These are phyloP conservation scores for Tetragonula carbonaria DNA, from an alignment of 2,888 invertebrate species.

Conservation along the genomic window DNA sequence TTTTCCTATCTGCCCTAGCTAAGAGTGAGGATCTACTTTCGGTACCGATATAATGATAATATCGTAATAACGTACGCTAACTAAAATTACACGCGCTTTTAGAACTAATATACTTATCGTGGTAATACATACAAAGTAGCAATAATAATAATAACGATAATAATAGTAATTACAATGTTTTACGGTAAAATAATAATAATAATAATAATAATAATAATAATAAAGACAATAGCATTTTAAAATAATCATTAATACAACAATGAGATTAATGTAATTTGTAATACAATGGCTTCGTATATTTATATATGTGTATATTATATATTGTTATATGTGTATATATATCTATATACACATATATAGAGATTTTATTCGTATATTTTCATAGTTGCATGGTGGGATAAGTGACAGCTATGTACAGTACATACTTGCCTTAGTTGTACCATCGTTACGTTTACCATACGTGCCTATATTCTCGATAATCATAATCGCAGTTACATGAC, in stretches of 20 bases:
- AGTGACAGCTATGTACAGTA: constrained; percentile 83
- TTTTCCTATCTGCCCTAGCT: constrained; percentile 70
- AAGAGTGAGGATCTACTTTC: constrained; percentile 82
- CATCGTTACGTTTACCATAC: constrained; percentile 76
- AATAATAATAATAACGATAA: constrained; percentile 58
- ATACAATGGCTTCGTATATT: constrained; percentile 76
- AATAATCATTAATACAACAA: constrained; percentile 81
- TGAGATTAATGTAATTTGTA: constrained; percentile 79
- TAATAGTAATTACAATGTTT: constrained; percentile 66
- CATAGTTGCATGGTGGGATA: constrained; percentile 75
- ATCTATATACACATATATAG: constrained; percentile 65
- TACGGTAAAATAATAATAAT: constrained; percentile 62
- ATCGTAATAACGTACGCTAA: constrained; percentile 70
- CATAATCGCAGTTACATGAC: constrained; percentile 41
- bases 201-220: constrained; percentile 70
- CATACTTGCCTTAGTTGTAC: constrained; percentile 83
- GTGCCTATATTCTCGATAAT: constrained; percentile 60
- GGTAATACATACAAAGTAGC: constrained; percentile 55
- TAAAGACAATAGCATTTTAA: constrained; percentile 67
- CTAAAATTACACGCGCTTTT: constrained; percentile 80
- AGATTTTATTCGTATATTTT: constrained; percentile 59
- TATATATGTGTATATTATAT: constrained; percentile 68
- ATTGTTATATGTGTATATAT: constrained; percentile 20
- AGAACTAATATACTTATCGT: constrained; percentile 71
- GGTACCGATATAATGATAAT: constrained; percentile 73